Base-by-base conservation (phyloP, 2,888 invertebrate species). In the Tetragonisca angustula region DNA sequence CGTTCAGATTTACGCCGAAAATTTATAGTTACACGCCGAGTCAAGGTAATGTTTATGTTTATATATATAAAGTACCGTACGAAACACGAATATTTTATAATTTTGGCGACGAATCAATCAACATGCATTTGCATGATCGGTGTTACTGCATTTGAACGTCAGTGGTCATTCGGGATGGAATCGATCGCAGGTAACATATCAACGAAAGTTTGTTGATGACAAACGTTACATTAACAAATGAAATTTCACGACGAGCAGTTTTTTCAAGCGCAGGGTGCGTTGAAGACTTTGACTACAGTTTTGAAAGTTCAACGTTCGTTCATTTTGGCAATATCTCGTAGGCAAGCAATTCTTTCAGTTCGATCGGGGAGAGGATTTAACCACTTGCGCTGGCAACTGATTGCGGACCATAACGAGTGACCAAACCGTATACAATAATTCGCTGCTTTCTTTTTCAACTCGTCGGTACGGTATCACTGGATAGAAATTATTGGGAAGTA, bases 161-260 rank as follows among this genome's bases (percentile, higher is more conserved):
- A 80, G 32, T 62, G 54, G 21, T 62, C 32, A 64, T 79, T 67
- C 61, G 49, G 65, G 67, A 74, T 36, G 64, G 21, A 11, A 73
- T 79, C 27, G 21, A 70, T 70, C 32, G 56, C 77, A 43, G 9
- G n/a, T 32, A 24, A 17, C 24, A 36, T 4, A 74, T 80, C 85
- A 73, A 68, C 78, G 75, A 81, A 81, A 75, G 64, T 83, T 52
- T 81, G 13, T 56, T 1, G n/a, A n/a, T 15, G 5, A 5, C 21
- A 2, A 4, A n/a, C 13, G n/a, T 79, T 65, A 83, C 59, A 67
- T 54, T 4, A n/a, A 43, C 50, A 70, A 52, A 50, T 62, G 50
- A n/a, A 68, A 76, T 24, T 5, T 43, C 64, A 64, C 65, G 81
- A 36, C 43, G 43, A 9, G 9, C 9, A 43, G 15, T 21, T n/a